Base-by-base conservation (phyloP, 35 echinoderm and acorn worm species). In the Lytechinus variegatus region DNA sequence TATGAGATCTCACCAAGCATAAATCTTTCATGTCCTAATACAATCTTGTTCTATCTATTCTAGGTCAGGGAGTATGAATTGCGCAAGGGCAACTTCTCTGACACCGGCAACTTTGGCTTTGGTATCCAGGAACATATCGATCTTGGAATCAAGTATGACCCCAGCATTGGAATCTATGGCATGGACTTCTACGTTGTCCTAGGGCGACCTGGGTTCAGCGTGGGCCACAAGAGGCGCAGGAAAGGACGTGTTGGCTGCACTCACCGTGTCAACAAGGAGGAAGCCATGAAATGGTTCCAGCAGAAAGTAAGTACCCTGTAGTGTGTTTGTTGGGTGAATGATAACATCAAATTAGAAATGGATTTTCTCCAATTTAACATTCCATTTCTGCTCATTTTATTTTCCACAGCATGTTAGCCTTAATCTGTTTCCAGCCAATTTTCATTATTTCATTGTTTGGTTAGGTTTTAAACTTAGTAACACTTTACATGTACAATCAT, bases 51-150 rank as follows among this genome's bases (percentile, higher is more conserved):
- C 9, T 93, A 33, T 89, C 9, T 93, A 33, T 27, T 29, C 52
- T 94, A 99, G 98, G 98, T 99, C 54, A 97, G 98, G 96, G 98
- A 99, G 94, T 99, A 99, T 71, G 98, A 99, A 87, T 97, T 99
- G 96, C 94, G 98, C 27, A 99, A 99, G 87, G 97, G 97, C 88
- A 99, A 99, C 95, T 99, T 99, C 95, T 99, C 98, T n/a, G 52
- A 92, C 14, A 98, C 98, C 4, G 98, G 97, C 94, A 99, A 99
- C 98, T 99, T 99, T 98, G 98, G 98, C 27, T 99, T 99, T 96
- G 98, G 98, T 27, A 98, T 99, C 95, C 98, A 99, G 94, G 98
- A 99, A 96, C 98, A 99, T 96, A 99, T 99, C 86, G 98, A 99
- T 96, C 95, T 99, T 27, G 98, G 98, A 12, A 99, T 99, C 97